A percentile compares a stretch with the other conserved stretches of the same genome.
Evolutionary conservation across 2,113 vertebrate species (phyloP).

Genomic region (Rhabdornis inornatus): DNA sequence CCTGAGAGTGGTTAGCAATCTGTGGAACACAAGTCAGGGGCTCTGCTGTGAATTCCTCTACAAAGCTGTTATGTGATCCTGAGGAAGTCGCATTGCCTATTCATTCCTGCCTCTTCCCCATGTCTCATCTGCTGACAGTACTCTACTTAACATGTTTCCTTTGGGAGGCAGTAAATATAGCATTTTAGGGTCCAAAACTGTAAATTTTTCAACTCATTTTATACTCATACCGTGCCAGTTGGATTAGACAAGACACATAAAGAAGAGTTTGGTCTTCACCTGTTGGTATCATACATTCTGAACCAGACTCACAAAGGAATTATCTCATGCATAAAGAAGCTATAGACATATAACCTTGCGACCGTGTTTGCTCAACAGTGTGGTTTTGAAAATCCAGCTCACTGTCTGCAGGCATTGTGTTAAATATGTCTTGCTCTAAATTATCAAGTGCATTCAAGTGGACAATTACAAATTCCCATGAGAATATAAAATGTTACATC

Average conservation of each 20-base stretch:
- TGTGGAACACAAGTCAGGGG: slow-evolving; percentile 23
- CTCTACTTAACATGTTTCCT: slow-evolving; percentile 12
- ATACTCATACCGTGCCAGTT: neutral
- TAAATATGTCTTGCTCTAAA: neutral
- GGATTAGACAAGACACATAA: neutral
- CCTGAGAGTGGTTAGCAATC: slow-evolving; percentile 3
- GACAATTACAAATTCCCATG: neutral
- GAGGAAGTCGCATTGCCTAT: slow-evolving; percentile 2
- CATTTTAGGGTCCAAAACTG: neutral
- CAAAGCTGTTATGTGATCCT: slow-evolving; percentile 45
- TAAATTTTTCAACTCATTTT: neutral
- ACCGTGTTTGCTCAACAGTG: neutral
- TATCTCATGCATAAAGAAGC: neutral
- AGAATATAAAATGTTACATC: neutral
- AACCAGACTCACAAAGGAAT: neutral
- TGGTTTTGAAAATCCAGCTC: neutral
- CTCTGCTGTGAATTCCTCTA: slow-evolving; percentile 52
- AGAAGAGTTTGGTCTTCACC: neutral
- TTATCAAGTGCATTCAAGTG: neutral
- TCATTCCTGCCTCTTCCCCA: neutral
- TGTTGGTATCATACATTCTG: neutral
- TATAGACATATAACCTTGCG: neutral
- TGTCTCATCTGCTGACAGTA: slow-evolving; percentile 14
- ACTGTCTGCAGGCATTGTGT: neutral
- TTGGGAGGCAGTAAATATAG: neutral